phyloP scores from a whole-genome alignment of 2,797 vertebrate genomes.

The Anisognathus igniventris region DNA sequence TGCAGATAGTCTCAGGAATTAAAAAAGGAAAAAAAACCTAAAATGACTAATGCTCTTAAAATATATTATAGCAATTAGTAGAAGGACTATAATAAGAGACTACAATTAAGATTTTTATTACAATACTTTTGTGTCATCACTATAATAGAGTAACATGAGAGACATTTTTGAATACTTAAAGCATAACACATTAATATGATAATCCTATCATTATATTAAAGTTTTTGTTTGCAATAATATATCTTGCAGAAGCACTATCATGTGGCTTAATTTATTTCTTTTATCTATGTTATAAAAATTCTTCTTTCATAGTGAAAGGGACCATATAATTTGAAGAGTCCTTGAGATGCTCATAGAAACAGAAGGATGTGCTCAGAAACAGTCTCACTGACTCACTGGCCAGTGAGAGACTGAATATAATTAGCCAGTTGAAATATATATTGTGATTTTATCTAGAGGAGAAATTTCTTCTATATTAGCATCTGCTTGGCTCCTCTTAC shows the following conservation, averaged over 20 bases:
- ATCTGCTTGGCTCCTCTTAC: background rate
- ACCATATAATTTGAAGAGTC: background rate
- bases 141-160: background rate
- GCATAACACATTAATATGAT: background rate
- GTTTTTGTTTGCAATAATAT: background rate
- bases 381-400: background rate
- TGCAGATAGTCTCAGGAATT: background rate
- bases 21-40: accelerated
- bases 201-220: background rate
- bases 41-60: background rate
- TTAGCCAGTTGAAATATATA: background rate
- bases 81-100: background rate
- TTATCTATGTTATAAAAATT: background rate
- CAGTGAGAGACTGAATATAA: background rate
- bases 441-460: background rate
- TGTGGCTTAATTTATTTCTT: background rate
- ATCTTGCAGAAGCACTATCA: background rate
- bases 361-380: background rate
- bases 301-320: background rate
- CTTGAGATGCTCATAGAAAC: background rate
- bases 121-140: background rate
- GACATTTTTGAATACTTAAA: background rate
- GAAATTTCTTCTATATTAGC: background rate
- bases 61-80: background rate
- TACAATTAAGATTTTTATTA: background rate